Base-by-base conservation (phyloP, 2,797 vertebrate species). In the Triplophysa bombifrons region DNA sequence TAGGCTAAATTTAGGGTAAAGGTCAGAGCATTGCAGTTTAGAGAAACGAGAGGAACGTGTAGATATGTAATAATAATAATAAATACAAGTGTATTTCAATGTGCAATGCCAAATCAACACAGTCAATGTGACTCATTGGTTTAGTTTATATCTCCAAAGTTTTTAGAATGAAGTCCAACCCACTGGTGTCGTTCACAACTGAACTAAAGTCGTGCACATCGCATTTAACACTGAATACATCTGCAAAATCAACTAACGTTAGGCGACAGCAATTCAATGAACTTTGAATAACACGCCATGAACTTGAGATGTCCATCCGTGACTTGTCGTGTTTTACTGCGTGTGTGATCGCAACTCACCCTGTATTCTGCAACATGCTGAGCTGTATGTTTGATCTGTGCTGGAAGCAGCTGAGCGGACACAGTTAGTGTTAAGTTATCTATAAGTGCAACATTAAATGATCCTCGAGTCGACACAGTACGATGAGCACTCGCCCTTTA, bases 331-430 rank as follows among this genome's bases (percentile, higher is more conserved):
- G 61, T 63, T 63, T 63, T n/a, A n/a, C 3, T 41, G 30, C 44
- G 30, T 30, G 30, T 30, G 2, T 64, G 61, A 20, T 65, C 63
- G 19, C 11, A 61, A 86, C 93, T 93, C 83, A 94, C 92, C 93
- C 93, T 0, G 92, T 91, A 85, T 94, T 94, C 82, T 90, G 89
- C 83, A 94, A 82, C 93, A 94, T 94, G 20, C 19, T 81, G 25
- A 1, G 22, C n/a, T 17, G 19, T 17, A 8, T 3, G 3, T 5
- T 4, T 3, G 46, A 6, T 19, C 11, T 30, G 25, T 11, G 30
- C n/a, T 69, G 60, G 34, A 27, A 51, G 19, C 16, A 20, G 2
- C 66, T 11, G 30, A n/a, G 20, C 60, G 46, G n/a, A 46, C 3
- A 51, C 3, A 51, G 27, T 53, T 70, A 50, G 11, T 4, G 44